Conservation (phyloP, 2,797 vertebrate genomes). For the Tapera naevia region DNA sequence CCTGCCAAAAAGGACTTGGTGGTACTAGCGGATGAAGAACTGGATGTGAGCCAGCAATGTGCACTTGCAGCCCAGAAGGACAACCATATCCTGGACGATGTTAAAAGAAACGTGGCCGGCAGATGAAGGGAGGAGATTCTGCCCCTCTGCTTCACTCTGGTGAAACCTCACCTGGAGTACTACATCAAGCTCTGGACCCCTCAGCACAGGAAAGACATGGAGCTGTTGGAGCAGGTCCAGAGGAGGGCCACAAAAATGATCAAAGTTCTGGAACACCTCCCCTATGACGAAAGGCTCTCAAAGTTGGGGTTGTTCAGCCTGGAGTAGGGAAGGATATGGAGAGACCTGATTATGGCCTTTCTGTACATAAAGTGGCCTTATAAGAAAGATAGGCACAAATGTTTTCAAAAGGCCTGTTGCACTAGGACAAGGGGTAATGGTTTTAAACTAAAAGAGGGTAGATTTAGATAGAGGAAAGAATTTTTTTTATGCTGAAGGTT, state of each 20-base stretch:
- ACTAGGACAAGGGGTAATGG: background rate
- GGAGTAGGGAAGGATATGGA: background rate
- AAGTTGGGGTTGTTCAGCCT: background rate
- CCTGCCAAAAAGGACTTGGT: background rate
- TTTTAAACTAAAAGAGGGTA: background rate
- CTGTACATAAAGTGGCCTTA: background rate
- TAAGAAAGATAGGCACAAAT: background rate
- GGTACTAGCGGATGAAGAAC: background rate
- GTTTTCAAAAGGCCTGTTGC: background rate
- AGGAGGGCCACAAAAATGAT: background rate
- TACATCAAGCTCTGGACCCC: too few species aligned
- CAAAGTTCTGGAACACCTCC: background rate
- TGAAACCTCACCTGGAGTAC: too few species aligned
- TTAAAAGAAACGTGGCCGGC: too few species aligned
- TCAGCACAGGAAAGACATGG: too few species aligned
- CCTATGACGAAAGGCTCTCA: background rate
- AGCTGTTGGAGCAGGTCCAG: too few species aligned
- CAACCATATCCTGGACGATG: too few species aligned
- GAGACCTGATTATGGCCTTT: background rate
- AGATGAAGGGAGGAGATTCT: too few species aligned
- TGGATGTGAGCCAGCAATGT: too few species aligned
- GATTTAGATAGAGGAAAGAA: background rate
- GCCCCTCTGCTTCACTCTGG: too few species aligned
- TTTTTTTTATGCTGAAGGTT: fast-evolving
- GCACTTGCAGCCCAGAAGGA: too few species aligned